phyloP scores from a whole-genome alignment of 1,140 invertebrate genomes.

The Bathynomus jamesi region DNA sequence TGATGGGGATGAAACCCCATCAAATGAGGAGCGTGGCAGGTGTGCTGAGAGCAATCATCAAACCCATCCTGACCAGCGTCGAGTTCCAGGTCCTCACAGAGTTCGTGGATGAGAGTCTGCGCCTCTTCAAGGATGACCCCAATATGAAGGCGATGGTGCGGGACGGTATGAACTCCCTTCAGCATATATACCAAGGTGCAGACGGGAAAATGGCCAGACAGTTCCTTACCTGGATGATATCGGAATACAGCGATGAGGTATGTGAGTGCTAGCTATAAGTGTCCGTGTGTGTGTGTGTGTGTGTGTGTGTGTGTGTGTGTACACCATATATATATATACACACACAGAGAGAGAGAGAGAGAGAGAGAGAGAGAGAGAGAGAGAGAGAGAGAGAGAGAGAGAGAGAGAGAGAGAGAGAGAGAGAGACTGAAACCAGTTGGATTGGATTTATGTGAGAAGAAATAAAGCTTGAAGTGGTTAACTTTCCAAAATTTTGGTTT shows the following conservation, averaged over 20 bases:
- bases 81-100: not conserved
- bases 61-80: not conserved
- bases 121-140: not conserved
- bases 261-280: too few species aligned
- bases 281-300: too few species aligned
- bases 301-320: too few species aligned
- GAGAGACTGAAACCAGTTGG: too few species aligned
- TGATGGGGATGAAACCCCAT: not conserved
- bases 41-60: not conserved
- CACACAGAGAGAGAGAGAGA: too few species aligned
- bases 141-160: not conserved
- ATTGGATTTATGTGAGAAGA: too few species aligned
- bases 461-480: too few species aligned
- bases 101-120: not conserved
- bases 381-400: too few species aligned
- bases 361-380: too few species aligned
- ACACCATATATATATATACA: too few species aligned
- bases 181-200: not conserved
- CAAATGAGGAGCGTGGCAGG: not conserved
- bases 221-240: not conserved
- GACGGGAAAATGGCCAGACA: not conserved
- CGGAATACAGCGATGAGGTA: not conserved
- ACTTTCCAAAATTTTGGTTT: too few species aligned
- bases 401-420: too few species aligned
- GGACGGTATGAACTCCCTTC: not conserved